Base-by-base conservation (phyloP, 2,113 vertebrate species). In the Psophia crepitans region DNA sequence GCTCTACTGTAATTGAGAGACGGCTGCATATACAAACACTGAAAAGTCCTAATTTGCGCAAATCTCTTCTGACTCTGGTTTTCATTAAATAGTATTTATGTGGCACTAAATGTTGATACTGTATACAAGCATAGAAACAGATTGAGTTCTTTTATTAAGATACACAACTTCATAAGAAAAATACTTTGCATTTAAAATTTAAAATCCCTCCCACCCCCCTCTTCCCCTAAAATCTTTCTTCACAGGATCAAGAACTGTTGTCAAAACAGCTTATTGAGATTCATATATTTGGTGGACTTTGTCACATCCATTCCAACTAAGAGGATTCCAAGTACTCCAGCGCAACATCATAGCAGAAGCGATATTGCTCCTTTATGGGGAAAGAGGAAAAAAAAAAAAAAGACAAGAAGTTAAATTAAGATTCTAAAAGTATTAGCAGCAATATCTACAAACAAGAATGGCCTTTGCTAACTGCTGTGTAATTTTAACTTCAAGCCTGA, bases 311-410 rank as follows among this genome's bases (percentile, higher is more conserved):
- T 93, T 94, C 90, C 3, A 2, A 95, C 97, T 99, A 99, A 11
- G 99, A 99, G 5, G 99, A 99, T 92, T 99, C 99, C 84, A 99
- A 98, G 97, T 99, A 99, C 96, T 99, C 99, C 98, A 99, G 96
- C 0, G 99, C 98, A 64, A 99, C 98, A 49, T 99, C 99, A 1
- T 99, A 99, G 97, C 99, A 99, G 98, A 99, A 99, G n/a, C 99
- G 99, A 94, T 99, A 99, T 93, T 99, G 99, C 86, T 99, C 99
- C 99, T 99, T 96, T 61, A 68, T 93, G 27, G 20, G 19, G 76
- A 53, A 94, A 93, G 56, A 63, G 2, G 2, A 4, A 27, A 32
- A 66, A 80, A 33, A n/a, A 43, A 28, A 41, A 21, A 58, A 53
- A 75, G 12, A 76, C 21, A 65, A 53, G 22, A 33, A 21, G 44